These are phyloP conservation scores for Oncorhynchus nerka DNA, from an alignment of 2,113 vertebrate species.

Conservation along the genomic window DNA sequence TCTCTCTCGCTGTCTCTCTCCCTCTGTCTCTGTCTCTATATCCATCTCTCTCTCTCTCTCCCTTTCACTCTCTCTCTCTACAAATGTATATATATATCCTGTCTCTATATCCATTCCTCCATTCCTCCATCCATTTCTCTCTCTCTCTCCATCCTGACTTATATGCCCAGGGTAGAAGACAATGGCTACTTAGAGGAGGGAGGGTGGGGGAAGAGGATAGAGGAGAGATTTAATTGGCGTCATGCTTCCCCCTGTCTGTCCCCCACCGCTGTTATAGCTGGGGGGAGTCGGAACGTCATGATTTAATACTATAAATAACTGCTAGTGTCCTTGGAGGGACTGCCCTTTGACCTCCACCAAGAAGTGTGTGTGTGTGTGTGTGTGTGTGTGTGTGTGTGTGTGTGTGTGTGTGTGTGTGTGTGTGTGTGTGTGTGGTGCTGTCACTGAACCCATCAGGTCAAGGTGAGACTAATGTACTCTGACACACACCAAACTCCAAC, in stretches of 20 bases:
- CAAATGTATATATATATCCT: no score
- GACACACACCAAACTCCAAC: neutral
- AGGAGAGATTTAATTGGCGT: slow-evolving; percentile 43
- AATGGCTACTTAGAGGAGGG: slow-evolving; percentile 47
- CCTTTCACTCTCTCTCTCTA: no score
- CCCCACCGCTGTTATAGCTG: slow-evolving; percentile 14
- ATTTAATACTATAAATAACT: slow-evolving; percentile 23
- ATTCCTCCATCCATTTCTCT: slow-evolving; percentile 25
- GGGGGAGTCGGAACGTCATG: slow-evolving; percentile 9
- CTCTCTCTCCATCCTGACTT: slow-evolving; percentile 50
- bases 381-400: slow-evolving; percentile 1
- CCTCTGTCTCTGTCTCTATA: no score
- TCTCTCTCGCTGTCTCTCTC: no score
- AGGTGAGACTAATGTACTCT: slow-evolving; percentile 49
- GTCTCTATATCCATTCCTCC: slow-evolving; percentile 26
- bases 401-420: slow-evolving; percentile 1
- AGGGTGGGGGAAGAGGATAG: slow-evolving; percentile 18
- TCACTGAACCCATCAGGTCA: slow-evolving; percentile 58
- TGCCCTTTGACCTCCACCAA: slow-evolving; percentile 32
- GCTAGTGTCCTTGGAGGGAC: slow-evolving; percentile 24
- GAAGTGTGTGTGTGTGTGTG: neutral
- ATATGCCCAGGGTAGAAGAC: slow-evolving; percentile 59
- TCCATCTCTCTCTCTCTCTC: no score
- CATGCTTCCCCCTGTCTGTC: slow-evolving; percentile 31
- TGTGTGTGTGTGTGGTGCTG: slow-evolving; percentile 35